phyloP scores from a whole-genome alignment of 2,113 vertebrate species.

The Damaliscus lunatus region DNA sequence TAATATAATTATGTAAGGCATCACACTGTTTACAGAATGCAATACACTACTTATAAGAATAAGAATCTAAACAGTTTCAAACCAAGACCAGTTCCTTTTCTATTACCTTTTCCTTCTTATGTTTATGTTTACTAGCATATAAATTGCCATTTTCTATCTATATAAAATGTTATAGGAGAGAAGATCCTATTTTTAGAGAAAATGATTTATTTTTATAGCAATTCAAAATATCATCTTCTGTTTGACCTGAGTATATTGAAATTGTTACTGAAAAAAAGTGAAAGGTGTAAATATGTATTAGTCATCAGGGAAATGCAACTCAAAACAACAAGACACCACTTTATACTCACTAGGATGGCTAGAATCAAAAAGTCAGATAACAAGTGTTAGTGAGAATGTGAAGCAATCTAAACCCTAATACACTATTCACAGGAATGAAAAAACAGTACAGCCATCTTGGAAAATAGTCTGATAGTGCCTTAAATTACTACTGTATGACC shows the following conservation, averaged over 20 bases:
- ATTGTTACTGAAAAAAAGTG: not conserved
- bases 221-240: not conserved
- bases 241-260: conserved; percentile 12
- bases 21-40: not conserved
- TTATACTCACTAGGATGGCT: not conserved
- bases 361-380: not conserved
- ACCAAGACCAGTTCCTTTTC: not conserved
- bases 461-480: not conserved
- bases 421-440: not conserved
- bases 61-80: conserved; percentile 8
- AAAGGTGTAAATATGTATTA: not conserved
- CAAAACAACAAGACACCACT: not conserved
- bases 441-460: not conserved
- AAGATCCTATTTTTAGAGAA: conserved; percentile 10
- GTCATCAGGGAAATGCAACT: not conserved
- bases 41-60: not conserved
- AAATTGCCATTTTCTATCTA: conserved; percentile 3
- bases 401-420: not conserved
- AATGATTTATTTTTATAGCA: conserved; percentile 13
- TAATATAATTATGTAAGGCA: not conserved
- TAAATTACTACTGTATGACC: not conserved
- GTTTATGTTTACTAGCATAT: not conserved
- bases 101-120: not conserved
- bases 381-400: not conserved
- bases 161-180: not conserved